phyloP scores from a whole-genome alignment of 92 coral and sea anemone species.

The Pocillopora meandrina region DNA sequence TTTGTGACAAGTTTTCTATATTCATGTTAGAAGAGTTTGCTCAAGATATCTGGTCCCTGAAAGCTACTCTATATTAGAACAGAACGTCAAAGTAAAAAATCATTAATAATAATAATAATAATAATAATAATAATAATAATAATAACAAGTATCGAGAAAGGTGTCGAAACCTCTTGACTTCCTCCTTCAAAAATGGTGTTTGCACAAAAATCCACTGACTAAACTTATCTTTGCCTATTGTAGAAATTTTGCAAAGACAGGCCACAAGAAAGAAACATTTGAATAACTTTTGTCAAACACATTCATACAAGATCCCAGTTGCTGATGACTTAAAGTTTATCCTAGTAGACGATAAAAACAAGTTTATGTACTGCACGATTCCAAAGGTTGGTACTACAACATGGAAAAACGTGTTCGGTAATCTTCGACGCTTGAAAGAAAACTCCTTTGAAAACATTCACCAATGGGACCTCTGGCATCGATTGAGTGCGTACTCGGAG shows the following conservation, averaged over 20 bases:
- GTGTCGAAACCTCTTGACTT: too few species aligned
- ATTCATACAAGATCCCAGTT: background rate
- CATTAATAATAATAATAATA: too few species aligned
- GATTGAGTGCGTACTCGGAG: background rate
- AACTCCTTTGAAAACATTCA: background rate
- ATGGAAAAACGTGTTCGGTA: slow-evolving; percentile 1
- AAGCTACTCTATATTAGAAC: too few species aligned
- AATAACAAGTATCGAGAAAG: too few species aligned
- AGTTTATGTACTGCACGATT: slow-evolving; percentile 20
- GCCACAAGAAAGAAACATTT: slow-evolving; percentile 7
- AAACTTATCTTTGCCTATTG: background rate
- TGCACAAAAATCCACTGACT: too few species aligned
- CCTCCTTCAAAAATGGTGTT: too few species aligned
- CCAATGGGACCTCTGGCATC: background rate
- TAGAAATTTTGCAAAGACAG: slow-evolving; percentile 9
- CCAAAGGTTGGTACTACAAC: slow-evolving; percentile 24
- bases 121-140: too few species aligned
- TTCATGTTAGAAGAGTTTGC: too few species aligned
- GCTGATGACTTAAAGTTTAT: background rate
- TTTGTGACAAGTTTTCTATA: too few species aligned
- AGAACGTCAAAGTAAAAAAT: too few species aligned
- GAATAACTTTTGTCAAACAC: slow-evolving; percentile 12
- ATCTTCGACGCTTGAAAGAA: slow-evolving; percentile 4
- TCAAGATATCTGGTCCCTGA: too few species aligned
- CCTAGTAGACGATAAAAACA: slow-evolving; percentile 11